Evolutionary conservation across 2,888 invertebrate genomes (phyloP), one percentile per base, ranked within the genome.

Genomic region (Meiosimyza platycephala): DNA sequence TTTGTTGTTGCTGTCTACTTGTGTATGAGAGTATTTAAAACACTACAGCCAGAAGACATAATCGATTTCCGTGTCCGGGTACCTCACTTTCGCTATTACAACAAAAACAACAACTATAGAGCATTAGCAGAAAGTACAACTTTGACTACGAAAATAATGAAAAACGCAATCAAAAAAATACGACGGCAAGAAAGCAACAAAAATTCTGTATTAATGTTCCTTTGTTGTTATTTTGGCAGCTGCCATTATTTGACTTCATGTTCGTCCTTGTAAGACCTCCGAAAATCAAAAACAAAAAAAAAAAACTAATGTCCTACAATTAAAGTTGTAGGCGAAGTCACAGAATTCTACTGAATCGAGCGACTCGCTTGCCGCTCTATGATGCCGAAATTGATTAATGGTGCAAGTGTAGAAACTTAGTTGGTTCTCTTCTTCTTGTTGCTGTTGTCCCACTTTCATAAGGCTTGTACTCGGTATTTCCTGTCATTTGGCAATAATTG

Each of bases 401-500:
- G 77, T 77, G 74, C 75, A 59, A 64, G n/a, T 47, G 72, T 72
- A 72, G 76, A 76, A 76, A 73, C 72, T 75, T 68, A 64, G 67
- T 22, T 72, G 63, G 71, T 68, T 75, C 63, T 73, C 75, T 63
- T 40, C 11, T 74, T 22, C 22, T 74, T 50, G 64, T 7, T 28
- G 48, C 16, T 28, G 33, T 40, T 57, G 57, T 57, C 67, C 57
- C 55, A 57, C 67, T 57, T 54, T 22, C 47, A 33, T 64, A 69
- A 66, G 6, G 9, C 40, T 6, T 9, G 40, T 40, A 40, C 40
- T 40, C 40, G 40, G 40, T 76, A 72, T 79, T 81, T 82, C 80
- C 81, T 80, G 82, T 80, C 81, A 82, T 81, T 82, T 82, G 76
- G 72, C 62, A 62, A 79, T 81, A 82, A 82, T 82, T 81, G 81